These are phyloP conservation scores for Callimorpha dominula DNA, from an alignment of 2,888 invertebrate genomes.

Conservation along the genomic window DNA sequence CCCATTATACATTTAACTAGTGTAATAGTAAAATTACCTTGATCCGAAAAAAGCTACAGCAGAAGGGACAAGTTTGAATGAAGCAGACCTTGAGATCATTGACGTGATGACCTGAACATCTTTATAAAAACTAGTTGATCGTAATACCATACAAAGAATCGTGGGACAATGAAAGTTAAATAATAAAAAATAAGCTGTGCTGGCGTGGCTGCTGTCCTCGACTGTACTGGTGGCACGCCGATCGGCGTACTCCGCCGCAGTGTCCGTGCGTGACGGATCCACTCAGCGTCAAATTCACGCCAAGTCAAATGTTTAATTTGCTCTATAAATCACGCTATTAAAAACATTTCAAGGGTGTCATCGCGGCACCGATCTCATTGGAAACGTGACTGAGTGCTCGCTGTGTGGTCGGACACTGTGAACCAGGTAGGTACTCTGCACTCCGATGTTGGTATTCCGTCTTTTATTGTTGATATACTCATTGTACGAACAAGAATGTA, in stretches of 20 bases:
- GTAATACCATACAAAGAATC: too few relatives aligned
- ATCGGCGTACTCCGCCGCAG: slow-evolving; percentile 51
- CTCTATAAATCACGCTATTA: slow-evolving; percentile 86
- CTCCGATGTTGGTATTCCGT: slow-evolving; percentile 63
- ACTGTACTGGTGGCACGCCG: slow-evolving; percentile 47
- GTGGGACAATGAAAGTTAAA: not conserved
- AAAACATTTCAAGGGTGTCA: slow-evolving; percentile 86
- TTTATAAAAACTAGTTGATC: too few relatives aligned
- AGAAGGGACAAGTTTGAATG: too few relatives aligned
- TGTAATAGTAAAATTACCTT: too few relatives aligned
- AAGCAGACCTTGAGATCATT: not conserved
- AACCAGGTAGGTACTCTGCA: slow-evolving; percentile 16
- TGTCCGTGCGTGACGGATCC: slow-evolving; percentile 85
- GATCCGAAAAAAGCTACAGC: too few relatives aligned
- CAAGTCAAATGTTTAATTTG: slow-evolving; percentile 87
- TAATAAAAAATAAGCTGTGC: not conserved
- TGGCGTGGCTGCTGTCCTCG: slow-evolving; percentile 25
- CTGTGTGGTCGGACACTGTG: slow-evolving; percentile 74
- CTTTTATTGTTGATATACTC: slow-evolving; percentile 69
- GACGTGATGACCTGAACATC: not conserved
- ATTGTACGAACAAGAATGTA: slow-evolving; percentile 66
- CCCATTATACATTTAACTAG: too few relatives aligned
- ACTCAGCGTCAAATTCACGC: slow-evolving; percentile 85
- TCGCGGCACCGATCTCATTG: slow-evolving; percentile 82
- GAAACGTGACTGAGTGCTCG: slow-evolving; percentile 78